These are phyloP conservation scores for Psilanteris sp. DNA, from an alignment of 1,140 invertebrate genomes.

Conservation along the genomic window DNA sequence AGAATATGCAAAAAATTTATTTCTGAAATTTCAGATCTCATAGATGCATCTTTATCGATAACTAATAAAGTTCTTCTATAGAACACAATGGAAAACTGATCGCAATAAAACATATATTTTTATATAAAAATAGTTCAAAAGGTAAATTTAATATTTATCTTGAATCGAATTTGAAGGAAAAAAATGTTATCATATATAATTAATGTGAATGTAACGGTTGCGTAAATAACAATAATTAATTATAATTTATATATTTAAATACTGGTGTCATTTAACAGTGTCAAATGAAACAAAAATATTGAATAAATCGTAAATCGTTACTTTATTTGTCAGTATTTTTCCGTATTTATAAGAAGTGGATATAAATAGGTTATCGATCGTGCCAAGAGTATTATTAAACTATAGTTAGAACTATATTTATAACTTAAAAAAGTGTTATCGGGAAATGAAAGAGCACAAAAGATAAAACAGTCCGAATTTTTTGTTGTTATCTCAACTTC, in stretches of 20 bases:
- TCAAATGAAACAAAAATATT: slow-evolving; percentile 13
- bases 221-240: slow-evolving; percentile 15
- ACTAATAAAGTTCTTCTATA: slow-evolving; percentile 22
- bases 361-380: slow-evolving; percentile 52
- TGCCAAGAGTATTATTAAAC: slow-evolving; percentile 63
- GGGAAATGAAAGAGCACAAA: slow-evolving; percentile 11
- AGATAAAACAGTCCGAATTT: slow-evolving; percentile 21
- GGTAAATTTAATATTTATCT: too few relatives aligned
- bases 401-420: slow-evolving; percentile 47
- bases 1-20: too few relatives aligned
- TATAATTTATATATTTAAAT: slow-evolving; percentile 20
- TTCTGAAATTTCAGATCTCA: too few relatives aligned
- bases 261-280: slow-evolving; percentile 47
- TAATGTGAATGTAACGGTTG: slow-evolving; percentile 27
- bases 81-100: slow-evolving; percentile 56
- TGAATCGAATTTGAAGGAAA: too few relatives aligned
- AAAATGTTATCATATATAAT: slow-evolving; percentile 30
- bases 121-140: slow-evolving; percentile 28
- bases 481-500: slow-evolving; percentile 32
- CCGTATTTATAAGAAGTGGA: slow-evolving; percentile 53
- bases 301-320: slow-evolving; percentile 35
- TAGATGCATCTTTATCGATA: slow-evolving; percentile 4
- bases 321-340: slow-evolving; percentile 60
- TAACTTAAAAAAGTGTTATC: slow-evolving; percentile 25
- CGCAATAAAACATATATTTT: slow-evolving; percentile 28